Conservation (phyloP, 2,888 invertebrate species). For the Pedicia rivosa region DNA sequence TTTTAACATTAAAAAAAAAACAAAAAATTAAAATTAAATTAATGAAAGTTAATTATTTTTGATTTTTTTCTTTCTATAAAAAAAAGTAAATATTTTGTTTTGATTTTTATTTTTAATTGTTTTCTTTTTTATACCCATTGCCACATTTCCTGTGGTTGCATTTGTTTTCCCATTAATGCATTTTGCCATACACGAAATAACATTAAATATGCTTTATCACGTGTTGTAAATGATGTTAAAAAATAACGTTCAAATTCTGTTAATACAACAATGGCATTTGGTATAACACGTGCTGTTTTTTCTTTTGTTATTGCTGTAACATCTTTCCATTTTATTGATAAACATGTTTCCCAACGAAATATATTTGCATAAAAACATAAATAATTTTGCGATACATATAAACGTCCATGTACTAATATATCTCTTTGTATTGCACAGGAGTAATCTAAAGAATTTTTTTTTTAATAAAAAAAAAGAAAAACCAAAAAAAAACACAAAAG, state of each 20-base stretch:
- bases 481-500: slow-evolving; percentile 10
- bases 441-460: slow-evolving; percentile 51
- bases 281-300: slow-evolving; percentile 85
- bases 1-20: too few species aligned
- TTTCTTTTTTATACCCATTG: slow-evolving; percentile 59
- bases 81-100: too few species aligned
- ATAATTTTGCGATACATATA: slow-evolving; percentile 91
- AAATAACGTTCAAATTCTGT: slow-evolving; percentile 76
- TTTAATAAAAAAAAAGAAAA: slow-evolving; percentile 1
- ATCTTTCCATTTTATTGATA: slow-evolving; percentile 76
- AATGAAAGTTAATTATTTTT: too few species aligned
- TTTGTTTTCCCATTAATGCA: slow-evolving; percentile 78
- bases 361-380: slow-evolving; percentile 97
- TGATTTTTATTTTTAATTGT: too few species aligned
- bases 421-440: slow-evolving; percentile 94
- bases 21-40: too few species aligned
- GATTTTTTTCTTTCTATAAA: too few species aligned
- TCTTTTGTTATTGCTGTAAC: slow-evolving; percentile 89
- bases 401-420: slow-evolving; percentile 85
- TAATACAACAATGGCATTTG: slow-evolving; percentile 84
- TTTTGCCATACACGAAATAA: slow-evolving; percentile 94
- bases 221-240: slow-evolving; percentile 83
- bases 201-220: slow-evolving; percentile 92
- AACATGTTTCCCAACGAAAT: slow-evolving; percentile 87
- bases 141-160: slow-evolving; percentile 73